Percentiles rank a stretch among this genome's conserved stretches.
phyloP scores from a whole-genome alignment of 2,888 invertebrate species.

The Leptinotarsa haldemani region DNA sequence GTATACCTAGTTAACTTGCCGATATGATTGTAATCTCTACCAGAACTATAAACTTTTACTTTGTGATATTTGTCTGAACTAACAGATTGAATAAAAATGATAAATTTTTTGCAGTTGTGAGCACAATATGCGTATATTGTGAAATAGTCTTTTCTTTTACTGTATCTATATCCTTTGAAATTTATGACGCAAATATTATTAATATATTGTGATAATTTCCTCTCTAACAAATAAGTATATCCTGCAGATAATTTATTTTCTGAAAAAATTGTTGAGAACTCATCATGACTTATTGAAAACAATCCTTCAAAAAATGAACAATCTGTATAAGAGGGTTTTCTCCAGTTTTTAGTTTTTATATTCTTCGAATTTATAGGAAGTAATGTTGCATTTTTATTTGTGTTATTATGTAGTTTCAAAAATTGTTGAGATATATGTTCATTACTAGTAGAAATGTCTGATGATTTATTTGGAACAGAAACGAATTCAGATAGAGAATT shows the following conservation, averaged over 20 bases:
- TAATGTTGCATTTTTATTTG: neutral
- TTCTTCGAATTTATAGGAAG: conserved; percentile 1
- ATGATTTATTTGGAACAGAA: conserved; percentile 5
- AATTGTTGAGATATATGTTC: conserved; percentile 12
- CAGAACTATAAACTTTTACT: too few relatives aligned
- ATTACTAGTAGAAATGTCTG: conserved; percentile 15
- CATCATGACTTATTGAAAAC: neutral
- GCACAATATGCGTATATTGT: too few relatives aligned
- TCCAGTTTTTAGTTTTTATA: neutral
- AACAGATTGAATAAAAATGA: too few relatives aligned
- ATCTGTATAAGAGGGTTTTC: conserved; percentile 2
- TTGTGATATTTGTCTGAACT: too few relatives aligned
- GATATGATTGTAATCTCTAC: too few relatives aligned
- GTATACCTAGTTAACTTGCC: too few relatives aligned
- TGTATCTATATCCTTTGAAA: too few relatives aligned
- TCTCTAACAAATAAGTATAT: too few relatives aligned
- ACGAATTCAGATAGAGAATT: neutral
- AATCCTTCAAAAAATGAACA: neutral
- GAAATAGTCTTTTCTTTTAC: too few relatives aligned
- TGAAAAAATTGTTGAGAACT: neutral
- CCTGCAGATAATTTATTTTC: neutral
- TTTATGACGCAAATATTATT: too few relatives aligned
- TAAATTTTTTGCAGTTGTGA: too few relatives aligned
- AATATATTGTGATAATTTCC: too few relatives aligned
- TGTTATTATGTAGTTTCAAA: neutral